Conservation (phyloP, 2,888 invertebrate genomes). For the Tromatobia lineatoria region DNA sequence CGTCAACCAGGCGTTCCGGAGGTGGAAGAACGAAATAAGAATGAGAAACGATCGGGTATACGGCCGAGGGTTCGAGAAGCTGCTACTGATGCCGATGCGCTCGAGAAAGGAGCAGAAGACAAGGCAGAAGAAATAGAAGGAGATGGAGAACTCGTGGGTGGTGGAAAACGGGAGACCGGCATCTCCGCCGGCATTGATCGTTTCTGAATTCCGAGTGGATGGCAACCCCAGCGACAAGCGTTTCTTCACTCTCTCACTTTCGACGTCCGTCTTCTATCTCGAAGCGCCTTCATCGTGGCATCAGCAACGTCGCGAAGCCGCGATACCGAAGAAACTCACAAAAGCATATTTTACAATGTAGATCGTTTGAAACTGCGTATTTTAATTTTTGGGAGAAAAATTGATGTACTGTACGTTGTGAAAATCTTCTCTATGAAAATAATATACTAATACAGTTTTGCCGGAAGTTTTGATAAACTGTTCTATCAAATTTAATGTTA, state of each 20-base stretch:
- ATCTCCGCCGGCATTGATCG: conserved; percentile 80
- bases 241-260: conserved; percentile 72
- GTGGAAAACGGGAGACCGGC: conserved; percentile 70
- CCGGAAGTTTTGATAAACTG: no score
- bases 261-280: conserved; percentile 35
- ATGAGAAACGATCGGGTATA: conserved; percentile 67
- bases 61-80: conserved; percentile 61
- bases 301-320: conserved; percentile 57
- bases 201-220: conserved; percentile 83
- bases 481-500: no score
- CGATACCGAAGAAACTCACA: conserved; percentile 5
- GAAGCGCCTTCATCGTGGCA: conserved; percentile 42
- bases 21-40: conserved; percentile 72
- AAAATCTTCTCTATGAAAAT: no score
- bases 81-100: conserved; percentile 60
- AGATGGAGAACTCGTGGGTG: conserved; percentile 62
- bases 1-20: conserved; percentile 65
- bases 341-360: not conserved
- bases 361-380: not conserved
- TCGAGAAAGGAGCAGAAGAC: conserved; percentile 50
- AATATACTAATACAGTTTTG: no score
- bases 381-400: no score
- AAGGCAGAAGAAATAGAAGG: conserved; percentile 60
- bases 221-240: conserved; percentile 73
- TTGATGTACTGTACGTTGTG: no score